Evolutionary conservation across 2,113 vertebrate species (phyloP).

Genomic region (Chitala chitala): DNA sequence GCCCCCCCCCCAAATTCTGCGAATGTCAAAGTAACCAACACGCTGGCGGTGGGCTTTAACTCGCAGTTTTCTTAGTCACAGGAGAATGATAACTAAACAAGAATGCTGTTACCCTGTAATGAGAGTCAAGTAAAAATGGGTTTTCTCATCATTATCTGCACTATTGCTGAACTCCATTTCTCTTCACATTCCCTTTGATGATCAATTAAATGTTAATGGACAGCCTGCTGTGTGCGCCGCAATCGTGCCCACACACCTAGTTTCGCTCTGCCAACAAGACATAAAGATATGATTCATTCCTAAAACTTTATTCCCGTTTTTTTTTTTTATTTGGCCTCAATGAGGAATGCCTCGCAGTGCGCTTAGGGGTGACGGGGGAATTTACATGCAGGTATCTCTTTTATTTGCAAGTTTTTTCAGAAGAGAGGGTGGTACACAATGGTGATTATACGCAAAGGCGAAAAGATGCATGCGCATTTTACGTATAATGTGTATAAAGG

Average conservation of each 20-base stretch:
- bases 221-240: conserved; percentile 60
- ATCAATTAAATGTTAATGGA: conserved; percentile 68
- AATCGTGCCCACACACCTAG: conserved; percentile 61
- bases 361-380: conserved; percentile 10
- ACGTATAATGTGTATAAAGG: no score
- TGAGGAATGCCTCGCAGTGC: no score
- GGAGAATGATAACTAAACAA: conserved; percentile 70
- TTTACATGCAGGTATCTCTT: background rate
- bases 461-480: background rate
- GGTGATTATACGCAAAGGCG: background rate
- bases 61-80: conserved; percentile 60
- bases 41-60: conserved; percentile 43
- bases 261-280: conserved; percentile 57
- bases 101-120: conserved; percentile 63
- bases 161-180: conserved; percentile 50
- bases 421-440: no score
- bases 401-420: no score
- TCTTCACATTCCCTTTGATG: conserved; percentile 61
- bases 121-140: conserved; percentile 63
- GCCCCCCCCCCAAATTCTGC: no score
- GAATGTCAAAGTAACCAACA: conserved; percentile 26
- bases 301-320: background rate
- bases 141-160: conserved; percentile 60
- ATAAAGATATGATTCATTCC: background rate
- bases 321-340: background rate